Evolutionary conservation across 2,113 vertebrate species (phyloP).

Genomic region (Lucifuga dentata): DNA sequence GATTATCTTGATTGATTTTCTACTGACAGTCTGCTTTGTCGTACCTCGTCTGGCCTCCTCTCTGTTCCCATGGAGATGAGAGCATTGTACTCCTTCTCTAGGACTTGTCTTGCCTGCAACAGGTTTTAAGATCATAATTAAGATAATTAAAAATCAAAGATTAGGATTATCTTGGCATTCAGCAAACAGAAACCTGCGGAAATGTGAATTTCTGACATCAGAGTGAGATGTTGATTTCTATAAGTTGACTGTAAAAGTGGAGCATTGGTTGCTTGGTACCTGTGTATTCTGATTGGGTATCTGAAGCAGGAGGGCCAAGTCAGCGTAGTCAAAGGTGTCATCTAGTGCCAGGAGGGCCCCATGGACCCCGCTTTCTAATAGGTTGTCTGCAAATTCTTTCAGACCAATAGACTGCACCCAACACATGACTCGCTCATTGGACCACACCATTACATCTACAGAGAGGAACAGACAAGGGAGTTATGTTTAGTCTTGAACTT

Average conservation of each 20-base stretch:
- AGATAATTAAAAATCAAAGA: conserved; percentile 30
- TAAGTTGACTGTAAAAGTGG: background rate
- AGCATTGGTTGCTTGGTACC: conserved; percentile 65
- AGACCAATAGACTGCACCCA: conserved; percentile 93
- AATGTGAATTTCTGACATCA: background rate
- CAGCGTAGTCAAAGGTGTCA: conserved; percentile 94
- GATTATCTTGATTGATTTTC: conserved; percentile 39
- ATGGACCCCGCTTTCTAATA: conserved; percentile 92
- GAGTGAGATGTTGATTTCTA: background rate
- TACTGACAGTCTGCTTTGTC: conserved; percentile 32
- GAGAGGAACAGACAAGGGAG: conserved; percentile 2
- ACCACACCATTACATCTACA: conserved; percentile 95
- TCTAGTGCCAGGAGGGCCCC: conserved; percentile 91
- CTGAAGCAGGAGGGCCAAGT: conserved; percentile 91
- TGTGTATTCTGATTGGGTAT: conserved; percentile 95
- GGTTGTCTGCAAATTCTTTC: conserved; percentile 93
- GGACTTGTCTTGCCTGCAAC: conserved; percentile 88
- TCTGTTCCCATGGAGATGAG: conserved; percentile 93
- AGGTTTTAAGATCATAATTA: conserved; percentile 22
- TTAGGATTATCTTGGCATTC: conserved; percentile 21
- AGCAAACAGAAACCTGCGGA: background rate
- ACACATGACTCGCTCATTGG: conserved; percentile 94
- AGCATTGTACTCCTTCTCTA: conserved; percentile 93
- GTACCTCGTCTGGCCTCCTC: conserved; percentile 91
- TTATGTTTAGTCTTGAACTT: too few relatives aligned